phyloP scores from a whole-genome alignment of 1,140 invertebrate species.

The Aphaenogaster floridana region DNA sequence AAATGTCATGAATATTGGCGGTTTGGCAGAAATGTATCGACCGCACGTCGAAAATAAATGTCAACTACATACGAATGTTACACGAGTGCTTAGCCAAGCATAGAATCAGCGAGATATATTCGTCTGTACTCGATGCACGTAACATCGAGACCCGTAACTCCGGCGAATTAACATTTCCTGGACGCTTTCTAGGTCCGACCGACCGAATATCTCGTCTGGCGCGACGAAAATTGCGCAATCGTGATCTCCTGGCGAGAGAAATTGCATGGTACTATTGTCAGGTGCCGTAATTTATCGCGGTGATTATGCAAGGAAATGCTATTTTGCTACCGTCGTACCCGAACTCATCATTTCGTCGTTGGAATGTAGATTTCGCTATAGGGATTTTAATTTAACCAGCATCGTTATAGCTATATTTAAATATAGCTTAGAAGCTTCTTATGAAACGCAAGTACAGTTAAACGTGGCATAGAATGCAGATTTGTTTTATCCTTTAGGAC shows the following conservation, averaged over 20 bases:
- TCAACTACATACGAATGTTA: background rate
- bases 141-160: slow-evolving; percentile 36
- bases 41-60: background rate
- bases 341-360: slow-evolving; percentile 32
- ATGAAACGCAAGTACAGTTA: background rate
- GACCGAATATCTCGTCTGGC: slow-evolving; percentile 74
- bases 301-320: slow-evolving; percentile 66
- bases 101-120: slow-evolving; percentile 27
- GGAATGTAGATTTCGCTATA: background rate
- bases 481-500: background rate
- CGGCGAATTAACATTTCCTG: slow-evolving; percentile 69
- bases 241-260: slow-evolving; percentile 68
- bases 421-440: background rate
- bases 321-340: slow-evolving; percentile 34
- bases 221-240: slow-evolving; percentile 74
- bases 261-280: slow-evolving; percentile 73
- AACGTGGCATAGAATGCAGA: background rate
- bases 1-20: background rate
- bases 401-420: background rate
- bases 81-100: background rate
- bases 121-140: background rate
- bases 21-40: background rate
- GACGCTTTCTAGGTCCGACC: slow-evolving; percentile 72
- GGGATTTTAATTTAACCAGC: slow-evolving; percentile 25
- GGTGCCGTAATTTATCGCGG: slow-evolving; percentile 66